Conservation (phyloP, 2,888 invertebrate genomes). For the Cryptocheilus praepositus region DNA sequence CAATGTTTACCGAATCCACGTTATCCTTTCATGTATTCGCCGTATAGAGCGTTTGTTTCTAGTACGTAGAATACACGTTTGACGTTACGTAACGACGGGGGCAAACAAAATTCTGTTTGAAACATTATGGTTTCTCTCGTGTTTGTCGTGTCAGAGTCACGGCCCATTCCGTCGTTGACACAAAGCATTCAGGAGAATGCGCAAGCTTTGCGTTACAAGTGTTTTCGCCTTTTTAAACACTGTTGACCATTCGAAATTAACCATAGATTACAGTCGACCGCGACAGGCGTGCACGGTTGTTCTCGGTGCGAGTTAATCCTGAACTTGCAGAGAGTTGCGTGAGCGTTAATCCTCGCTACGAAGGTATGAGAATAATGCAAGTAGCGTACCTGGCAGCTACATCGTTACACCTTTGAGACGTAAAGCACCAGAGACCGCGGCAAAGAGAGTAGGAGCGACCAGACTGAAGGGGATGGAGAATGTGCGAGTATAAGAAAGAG, state of each 20-base stretch:
- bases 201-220: too few relatives aligned
- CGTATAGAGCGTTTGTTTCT: too few relatives aligned
- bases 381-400: constrained; percentile 44
- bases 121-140: too few relatives aligned
- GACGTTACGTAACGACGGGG: too few relatives aligned
- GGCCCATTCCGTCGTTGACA: too few relatives aligned
- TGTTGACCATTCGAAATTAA: constrained; percentile 37
- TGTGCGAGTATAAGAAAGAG: neutral
- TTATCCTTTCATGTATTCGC: too few relatives aligned
- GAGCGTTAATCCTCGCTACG: constrained; percentile 44
- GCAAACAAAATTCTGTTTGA: too few relatives aligned
- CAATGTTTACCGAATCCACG: too few relatives aligned
- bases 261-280: constrained; percentile 17
- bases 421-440: constrained; percentile 26
- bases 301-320: constrained; percentile 42
- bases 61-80: too few relatives aligned
- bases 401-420: constrained; percentile 44
- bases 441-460: constrained; percentile 9
- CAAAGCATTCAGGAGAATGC: too few relatives aligned
- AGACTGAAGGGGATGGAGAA: neutral
- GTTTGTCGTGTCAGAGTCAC: too few relatives aligned
- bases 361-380: constrained; percentile 44
- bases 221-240: constrained; percentile 23
- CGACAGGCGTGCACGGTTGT: neutral
- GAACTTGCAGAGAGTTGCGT: constrained; percentile 48